Base-by-base conservation (phyloP, 2,797 vertebrate genomes). In the Numenius phaeopus region DNA sequence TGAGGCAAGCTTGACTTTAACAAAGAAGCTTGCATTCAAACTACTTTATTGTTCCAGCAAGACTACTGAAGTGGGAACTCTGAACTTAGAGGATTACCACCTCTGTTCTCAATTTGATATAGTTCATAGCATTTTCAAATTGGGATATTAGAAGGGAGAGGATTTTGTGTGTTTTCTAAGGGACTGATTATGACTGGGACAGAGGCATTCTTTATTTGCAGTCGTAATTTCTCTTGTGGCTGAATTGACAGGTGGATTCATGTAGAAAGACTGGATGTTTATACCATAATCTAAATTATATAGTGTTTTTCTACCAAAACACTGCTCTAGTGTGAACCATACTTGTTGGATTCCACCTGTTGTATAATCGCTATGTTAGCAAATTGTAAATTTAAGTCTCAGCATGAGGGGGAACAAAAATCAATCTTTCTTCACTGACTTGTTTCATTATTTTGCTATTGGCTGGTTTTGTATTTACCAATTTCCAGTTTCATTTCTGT, bases 381-480 rank as follows among this genome's bases (percentile, higher is more conserved):
- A 88, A 97, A 95, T 82, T 67, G 27, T 85, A 86, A 61, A 90
- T 91, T 81, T 89, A 90, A 95, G 18, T 62, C 89, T 80, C 78
- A 85, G 57, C 30, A 11, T 94, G 75, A 78, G 24, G 6, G 37
- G 37, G 42, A 9, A 88, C 54, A 92, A 88, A 90, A 90, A 94
- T 83, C 77, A 90, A 73, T 94, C 23, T 83, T 95, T 85, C 40
- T 92, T 90, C 47, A 44, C 58, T 79, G 17, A 34, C 34, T 64
- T 88, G 14, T 86, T 79, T 55, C 39, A 37, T 90, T 95, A 73
- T 67, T 22, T 78, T 91, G 55, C 62, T 93, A 27, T 94, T 92
- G 58, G 39, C 61, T 86, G 57, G 42, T 23, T 90, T 82, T 92
- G 54, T 72, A 39, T 90, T 94, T 95, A 92, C 66, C 13, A 64